Percentiles rank a stretch among this genome's conserved stretches.
These are phyloP conservation scores for Protonibea diacanthus DNA, from an alignment of 2,797 vertebrate genomes.

Conservation along the genomic window DNA sequence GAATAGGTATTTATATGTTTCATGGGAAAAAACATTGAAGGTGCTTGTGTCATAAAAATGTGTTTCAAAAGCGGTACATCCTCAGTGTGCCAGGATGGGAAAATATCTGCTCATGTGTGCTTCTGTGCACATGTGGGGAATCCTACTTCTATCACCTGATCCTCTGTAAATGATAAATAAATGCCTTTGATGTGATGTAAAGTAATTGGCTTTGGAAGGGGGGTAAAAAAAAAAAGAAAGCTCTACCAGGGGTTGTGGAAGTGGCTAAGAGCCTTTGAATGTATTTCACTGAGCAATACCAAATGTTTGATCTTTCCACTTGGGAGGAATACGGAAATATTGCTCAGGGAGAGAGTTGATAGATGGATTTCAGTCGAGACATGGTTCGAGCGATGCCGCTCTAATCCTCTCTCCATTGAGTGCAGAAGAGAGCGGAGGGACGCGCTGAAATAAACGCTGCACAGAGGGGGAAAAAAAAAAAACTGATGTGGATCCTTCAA, in stretches of 20 bases:
- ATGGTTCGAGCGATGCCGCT: conserved; percentile 60
- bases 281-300: conserved; percentile 59
- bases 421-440: conserved; percentile 44
- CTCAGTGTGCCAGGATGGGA: background rate
- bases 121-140: background rate
- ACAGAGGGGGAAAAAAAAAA: conserved; percentile 24
- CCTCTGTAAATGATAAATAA: conserved; percentile 65
- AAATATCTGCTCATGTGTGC: conserved; percentile 10
- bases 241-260: conserved; percentile 55
- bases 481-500: conserved; percentile 35
- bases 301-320: conserved; percentile 76
- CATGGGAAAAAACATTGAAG: background rate
- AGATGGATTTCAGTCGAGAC: conserved; percentile 73
- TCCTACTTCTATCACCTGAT: conserved; percentile 43
- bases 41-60: no score
- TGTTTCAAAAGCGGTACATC: no score
- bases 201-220: conserved; percentile 59
- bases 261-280: conserved; percentile 53
- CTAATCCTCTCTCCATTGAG: conserved; percentile 71
- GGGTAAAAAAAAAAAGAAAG: conserved; percentile 22
- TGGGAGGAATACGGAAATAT: conserved; percentile 63
- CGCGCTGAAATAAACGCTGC: conserved; percentile 50
- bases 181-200: conserved; percentile 62
- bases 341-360: conserved; percentile 67
- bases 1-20: background rate